A percentile compares a stretch with the other conserved stretches of the same genome.
phyloP scores from a whole-genome alignment of 2,888 invertebrate genomes.

The Blastobasis lacticolella region DNA sequence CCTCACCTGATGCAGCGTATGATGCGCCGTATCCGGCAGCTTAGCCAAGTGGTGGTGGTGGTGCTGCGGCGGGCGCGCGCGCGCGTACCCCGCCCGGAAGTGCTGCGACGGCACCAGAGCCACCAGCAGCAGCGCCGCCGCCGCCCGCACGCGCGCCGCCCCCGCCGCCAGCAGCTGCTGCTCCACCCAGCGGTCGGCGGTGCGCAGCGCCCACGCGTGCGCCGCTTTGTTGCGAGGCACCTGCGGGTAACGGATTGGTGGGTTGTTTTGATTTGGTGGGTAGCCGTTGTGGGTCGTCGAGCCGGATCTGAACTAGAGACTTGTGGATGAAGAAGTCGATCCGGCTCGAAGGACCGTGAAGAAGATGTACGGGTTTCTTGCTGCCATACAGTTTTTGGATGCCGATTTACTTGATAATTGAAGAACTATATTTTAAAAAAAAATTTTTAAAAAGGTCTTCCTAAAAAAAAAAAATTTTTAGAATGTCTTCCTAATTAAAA shows the following conservation, averaged over 20 bases:
- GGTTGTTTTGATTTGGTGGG: too few relatives aligned
- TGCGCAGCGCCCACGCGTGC: slow-evolving; percentile 92
- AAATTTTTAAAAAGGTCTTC: too few relatives aligned
- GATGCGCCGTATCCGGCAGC: slow-evolving; percentile 66
- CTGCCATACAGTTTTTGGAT: too few relatives aligned
- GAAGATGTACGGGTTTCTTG: too few relatives aligned
- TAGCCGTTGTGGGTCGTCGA: too few relatives aligned
- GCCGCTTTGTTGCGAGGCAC: slow-evolving; percentile 91
- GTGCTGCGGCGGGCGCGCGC: slow-evolving; percentile 61
- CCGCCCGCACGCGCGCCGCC: slow-evolving; percentile 88
- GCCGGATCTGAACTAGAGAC: too few relatives aligned
- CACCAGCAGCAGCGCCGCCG: slow-evolving; percentile 91
- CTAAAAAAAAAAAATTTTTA: too few relatives aligned
- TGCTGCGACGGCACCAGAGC: slow-evolving; percentile 93
- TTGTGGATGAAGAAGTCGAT: too few relatives aligned
- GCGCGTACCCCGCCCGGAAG: slow-evolving; percentile 83
- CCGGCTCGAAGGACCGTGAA: too few relatives aligned
- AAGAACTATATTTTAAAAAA: too few relatives aligned
- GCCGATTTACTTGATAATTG: too few relatives aligned
- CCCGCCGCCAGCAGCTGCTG: slow-evolving; percentile 88
- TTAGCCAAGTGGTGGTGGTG: slow-evolving; percentile 34
- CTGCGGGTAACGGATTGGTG: slow-evolving; percentile 28
- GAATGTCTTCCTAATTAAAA: too few relatives aligned
- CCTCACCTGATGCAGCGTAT: slow-evolving; percentile 68
- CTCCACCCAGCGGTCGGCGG: slow-evolving; percentile 94